A percentile compares a stretch with the other conserved stretches of the same genome.
Evolutionary conservation across 2,113 vertebrate species (phyloP).

Genomic region (Chloroceryle aenea): DNA sequence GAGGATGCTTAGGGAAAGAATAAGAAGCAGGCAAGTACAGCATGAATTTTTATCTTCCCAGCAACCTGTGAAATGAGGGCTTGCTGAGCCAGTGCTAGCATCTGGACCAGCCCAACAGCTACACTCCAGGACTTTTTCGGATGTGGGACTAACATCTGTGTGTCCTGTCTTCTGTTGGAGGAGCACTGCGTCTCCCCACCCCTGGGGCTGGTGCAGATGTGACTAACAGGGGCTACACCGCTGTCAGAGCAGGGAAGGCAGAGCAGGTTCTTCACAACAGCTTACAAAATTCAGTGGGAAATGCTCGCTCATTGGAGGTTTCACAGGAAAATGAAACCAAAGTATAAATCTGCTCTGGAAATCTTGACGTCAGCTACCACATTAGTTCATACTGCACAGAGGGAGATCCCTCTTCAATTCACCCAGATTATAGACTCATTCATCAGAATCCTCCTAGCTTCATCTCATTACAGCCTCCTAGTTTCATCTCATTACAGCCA

Average conservation of each 20-base stretch:
- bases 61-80: not conserved
- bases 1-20: slow-evolving; percentile 63
- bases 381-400: slow-evolving; percentile 20
- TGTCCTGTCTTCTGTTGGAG: not conserved
- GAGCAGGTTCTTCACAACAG: not conserved
- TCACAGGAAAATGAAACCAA: not conserved
- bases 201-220: not conserved
- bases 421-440: not conserved
- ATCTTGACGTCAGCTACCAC: slow-evolving; percentile 12
- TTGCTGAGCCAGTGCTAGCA: not conserved
- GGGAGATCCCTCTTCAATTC: slow-evolving; percentile 35
- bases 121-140: not conserved
- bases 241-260: not conserved
- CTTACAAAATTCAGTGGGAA: not conserved
- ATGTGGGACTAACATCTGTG: accelerated
- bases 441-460: not conserved
- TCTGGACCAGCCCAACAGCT: not conserved
- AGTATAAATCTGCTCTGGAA: not conserved
- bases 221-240: not conserved
- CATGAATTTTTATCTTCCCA: not conserved
- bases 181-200: not conserved
- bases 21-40: not conserved
- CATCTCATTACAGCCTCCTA: not conserved
- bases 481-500: not conserved
- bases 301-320: not conserved